A percentile compares a stretch with the other conserved stretches of the same genome.
Evolutionary conservation across 2,888 invertebrate genomes (phyloP).

Genomic region (Acanthopleura granulata): DNA sequence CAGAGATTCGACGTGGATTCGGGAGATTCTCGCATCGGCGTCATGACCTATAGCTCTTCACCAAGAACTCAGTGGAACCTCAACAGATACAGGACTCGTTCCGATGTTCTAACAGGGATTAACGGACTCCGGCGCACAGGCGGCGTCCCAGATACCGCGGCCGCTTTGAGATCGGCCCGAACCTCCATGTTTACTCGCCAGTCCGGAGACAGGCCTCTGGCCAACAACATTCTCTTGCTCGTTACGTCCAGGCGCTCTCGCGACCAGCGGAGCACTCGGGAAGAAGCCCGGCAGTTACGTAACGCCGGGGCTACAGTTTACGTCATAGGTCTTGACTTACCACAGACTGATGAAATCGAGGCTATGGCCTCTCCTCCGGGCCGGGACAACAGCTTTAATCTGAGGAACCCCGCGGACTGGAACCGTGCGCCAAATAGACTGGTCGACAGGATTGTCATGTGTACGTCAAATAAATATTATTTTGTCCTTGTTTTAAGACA

Average conservation of each 20-base stretch:
- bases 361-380: background rate
- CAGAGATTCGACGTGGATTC: constrained; percentile 10
- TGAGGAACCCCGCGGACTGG: background rate
- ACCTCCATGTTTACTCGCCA: constrained; percentile 28
- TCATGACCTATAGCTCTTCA: constrained; percentile 9
- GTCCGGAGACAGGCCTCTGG: constrained; percentile 34
- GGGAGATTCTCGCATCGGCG: constrained; percentile 10
- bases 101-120: background rate
- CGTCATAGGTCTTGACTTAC: background rate
- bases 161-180: constrained; percentile 31
- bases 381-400: constrained; percentile 1
- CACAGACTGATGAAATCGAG: constrained; percentile 2
- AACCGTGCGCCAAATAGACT: background rate
- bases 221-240: constrained; percentile 9
- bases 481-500: too few relatives aligned
- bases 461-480: too few relatives aligned
- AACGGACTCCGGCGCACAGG: background rate
- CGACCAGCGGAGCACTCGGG: background rate
- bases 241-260: background rate
- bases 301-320: background rate
- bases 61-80: constrained; percentile 4
- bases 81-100: constrained; percentile 8
- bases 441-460: background rate
- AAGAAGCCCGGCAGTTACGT: background rate
- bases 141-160: constrained; percentile 35